Conservation (phyloP, 2,888 invertebrate genomes). For the Ennomos erosarius region DNA sequence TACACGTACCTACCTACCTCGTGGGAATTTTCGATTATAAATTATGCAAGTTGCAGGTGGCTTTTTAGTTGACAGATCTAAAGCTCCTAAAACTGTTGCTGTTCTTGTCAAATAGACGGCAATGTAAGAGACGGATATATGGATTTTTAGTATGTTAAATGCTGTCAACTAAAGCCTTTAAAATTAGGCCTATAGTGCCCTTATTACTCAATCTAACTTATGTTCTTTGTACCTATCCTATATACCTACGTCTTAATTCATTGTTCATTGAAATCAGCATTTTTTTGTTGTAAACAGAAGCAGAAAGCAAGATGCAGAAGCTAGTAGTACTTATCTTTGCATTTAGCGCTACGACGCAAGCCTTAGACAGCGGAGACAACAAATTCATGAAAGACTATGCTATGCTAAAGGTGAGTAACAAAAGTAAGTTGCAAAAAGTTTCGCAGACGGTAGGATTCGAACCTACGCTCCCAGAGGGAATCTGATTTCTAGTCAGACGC, state of each 20-base stretch:
- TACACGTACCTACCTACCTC: background rate
- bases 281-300: constrained; percentile 35
- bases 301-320: constrained; percentile 49
- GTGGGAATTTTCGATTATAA: too few species aligned
- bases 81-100: too few species aligned
- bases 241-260: too few species aligned
- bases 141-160: too few species aligned
- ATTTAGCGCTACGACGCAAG: constrained; percentile 62
- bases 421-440: constrained; percentile 48
- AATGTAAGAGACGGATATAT: too few species aligned
- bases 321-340: constrained; percentile 48
- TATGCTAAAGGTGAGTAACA: constrained; percentile 87
- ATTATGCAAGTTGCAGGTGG: too few species aligned
- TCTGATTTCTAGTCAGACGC: constrained; percentile 96
- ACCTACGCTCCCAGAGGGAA: constrained; percentile 96
- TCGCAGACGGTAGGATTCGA: constrained; percentile 95
- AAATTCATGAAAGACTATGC: constrained; percentile 89
- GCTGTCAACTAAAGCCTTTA: too few species aligned
- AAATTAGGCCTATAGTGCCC: too few species aligned
- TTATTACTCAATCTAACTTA: too few species aligned
- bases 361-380: constrained; percentile 86
- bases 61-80: too few species aligned
- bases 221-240: too few species aligned
- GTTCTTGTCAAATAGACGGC: too few species aligned
- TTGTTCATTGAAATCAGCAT: background rate